These are phyloP conservation scores for Podarcis raffonei DNA, from an alignment of 2,113 vertebrate genomes.

Conservation along the genomic window DNA sequence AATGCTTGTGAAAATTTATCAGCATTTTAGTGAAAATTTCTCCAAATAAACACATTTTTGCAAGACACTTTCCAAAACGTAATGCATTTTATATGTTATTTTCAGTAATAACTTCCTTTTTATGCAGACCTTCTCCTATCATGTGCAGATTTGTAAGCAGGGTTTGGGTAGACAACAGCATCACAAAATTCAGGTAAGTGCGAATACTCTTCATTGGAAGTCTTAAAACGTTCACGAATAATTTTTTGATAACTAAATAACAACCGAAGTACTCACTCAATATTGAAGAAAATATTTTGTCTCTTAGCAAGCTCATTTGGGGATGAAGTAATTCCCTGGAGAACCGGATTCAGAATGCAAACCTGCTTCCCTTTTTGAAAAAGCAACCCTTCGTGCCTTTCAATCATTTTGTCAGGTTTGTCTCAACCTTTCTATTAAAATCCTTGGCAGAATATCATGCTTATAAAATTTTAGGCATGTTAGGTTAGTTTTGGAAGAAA, in stretches of 20 bases:
- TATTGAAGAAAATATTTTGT: slow-evolving; percentile 44
- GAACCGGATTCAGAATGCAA: slow-evolving; percentile 47
- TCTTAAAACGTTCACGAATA: slow-evolving; percentile 36
- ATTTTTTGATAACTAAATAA: slow-evolving; percentile 50
- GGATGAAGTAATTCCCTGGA: slow-evolving; percentile 32
- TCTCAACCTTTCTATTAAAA: slow-evolving; percentile 57
- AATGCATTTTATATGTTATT: too few relatives aligned
- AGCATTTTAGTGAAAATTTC: too few relatives aligned
- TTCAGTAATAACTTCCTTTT: too few relatives aligned
- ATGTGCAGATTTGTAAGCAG: too few relatives aligned
- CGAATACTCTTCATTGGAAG: slow-evolving; percentile 40
- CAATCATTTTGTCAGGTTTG: slow-evolving; percentile 50
- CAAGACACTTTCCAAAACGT: too few relatives aligned
- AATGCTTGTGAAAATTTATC: too few relatives aligned
- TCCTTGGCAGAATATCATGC: slow-evolving; percentile 33
- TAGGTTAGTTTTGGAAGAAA: slow-evolving; percentile 28
- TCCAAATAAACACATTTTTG: too few relatives aligned
- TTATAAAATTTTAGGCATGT: slow-evolving; percentile 43
- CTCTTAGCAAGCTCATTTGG: slow-evolving; percentile 54
- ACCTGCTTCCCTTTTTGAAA: slow-evolving; percentile 46
- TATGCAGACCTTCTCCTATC: too few relatives aligned
- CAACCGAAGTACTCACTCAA: slow-evolving; percentile 39
- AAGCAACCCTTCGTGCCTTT: slow-evolving; percentile 31
- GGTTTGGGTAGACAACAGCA: too few relatives aligned
- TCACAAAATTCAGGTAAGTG: neutral